Conservation (phyloP, 2,888 invertebrate species). For the Tryphoninae sp. region DNA sequence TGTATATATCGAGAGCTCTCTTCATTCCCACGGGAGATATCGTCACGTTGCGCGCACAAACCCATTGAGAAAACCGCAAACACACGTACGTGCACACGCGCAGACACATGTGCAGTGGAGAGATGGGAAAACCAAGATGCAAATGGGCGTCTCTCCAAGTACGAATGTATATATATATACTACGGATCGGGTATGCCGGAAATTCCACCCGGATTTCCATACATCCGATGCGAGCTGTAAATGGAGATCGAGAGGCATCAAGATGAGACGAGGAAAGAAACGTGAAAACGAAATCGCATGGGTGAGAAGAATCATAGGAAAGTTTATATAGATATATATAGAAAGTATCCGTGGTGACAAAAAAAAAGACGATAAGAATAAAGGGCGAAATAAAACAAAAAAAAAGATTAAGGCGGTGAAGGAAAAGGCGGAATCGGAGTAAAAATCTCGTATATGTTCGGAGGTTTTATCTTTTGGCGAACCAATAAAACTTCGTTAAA, state of each 20-base stretch:
- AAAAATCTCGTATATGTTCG: slow-evolving; percentile 29
- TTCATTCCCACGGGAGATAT: background rate
- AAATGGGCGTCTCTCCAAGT: background rate
- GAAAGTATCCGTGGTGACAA: background rate
- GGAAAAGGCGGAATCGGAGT: slow-evolving; percentile 23
- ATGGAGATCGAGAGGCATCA: slow-evolving; percentile 12
- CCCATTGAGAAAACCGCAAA: background rate
- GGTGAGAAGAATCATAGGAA: background rate
- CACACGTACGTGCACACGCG: background rate
- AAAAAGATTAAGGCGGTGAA: slow-evolving; percentile 21
- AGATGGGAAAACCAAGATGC: background rate
- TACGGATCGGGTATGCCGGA: background rate
- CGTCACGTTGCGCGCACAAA: background rate
- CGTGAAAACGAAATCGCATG: background rate
- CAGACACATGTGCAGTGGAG: background rate
- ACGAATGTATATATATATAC: background rate
- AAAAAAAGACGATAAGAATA: background rate
- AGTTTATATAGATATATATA: background rate
- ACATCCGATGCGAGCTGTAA: background rate
- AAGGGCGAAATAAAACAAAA: background rate
- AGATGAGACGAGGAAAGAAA: background rate
- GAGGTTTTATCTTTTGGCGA: slow-evolving; percentile 73
- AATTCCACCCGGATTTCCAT: slow-evolving; percentile 22
- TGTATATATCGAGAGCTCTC: background rate
- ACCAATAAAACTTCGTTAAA: slow-evolving; percentile 77